Conservation (phyloP, 2,113 vertebrate genomes). For the Prietella phreatophila region DNA sequence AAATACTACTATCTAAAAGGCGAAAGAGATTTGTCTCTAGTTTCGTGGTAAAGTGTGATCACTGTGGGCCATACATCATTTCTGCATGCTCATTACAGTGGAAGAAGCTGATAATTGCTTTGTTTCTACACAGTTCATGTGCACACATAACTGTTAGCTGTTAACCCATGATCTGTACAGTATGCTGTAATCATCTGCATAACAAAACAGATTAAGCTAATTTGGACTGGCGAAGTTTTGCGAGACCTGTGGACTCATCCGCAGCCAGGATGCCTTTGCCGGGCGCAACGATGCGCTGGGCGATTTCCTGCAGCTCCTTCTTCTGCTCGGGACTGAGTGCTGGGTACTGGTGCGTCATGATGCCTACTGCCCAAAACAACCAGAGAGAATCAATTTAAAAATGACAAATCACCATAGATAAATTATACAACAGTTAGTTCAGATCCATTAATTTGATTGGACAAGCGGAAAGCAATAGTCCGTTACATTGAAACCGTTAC, state of each 20-base stretch:
- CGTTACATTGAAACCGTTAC: too few species aligned
- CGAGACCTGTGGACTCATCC: conserved; percentile 93
- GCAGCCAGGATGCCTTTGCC: conserved; percentile 96
- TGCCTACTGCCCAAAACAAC: conserved; percentile 57
- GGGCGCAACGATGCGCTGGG: conserved; percentile 84
- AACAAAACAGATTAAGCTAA: background rate
- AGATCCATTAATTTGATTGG: too few species aligned
- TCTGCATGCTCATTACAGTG: too few species aligned
- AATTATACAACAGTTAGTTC: too few species aligned
- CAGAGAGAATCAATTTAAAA: background rate
- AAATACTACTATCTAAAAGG: too few species aligned
- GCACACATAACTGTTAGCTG: background rate
- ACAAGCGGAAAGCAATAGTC: too few species aligned
- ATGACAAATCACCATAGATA: too few species aligned
- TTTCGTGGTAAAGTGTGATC: too few species aligned
- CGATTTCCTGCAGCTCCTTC: conserved; percentile 92
- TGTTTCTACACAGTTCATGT: background rate
- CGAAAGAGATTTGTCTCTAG: too few species aligned
- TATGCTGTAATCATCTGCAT: too few species aligned
- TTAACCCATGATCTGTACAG: background rate
- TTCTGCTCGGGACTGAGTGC: conserved; percentile 92
- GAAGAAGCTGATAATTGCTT: background rate
- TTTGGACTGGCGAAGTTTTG: conserved; percentile 42
- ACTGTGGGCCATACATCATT: too few species aligned
- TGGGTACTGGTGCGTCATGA: conserved; percentile 91